Evolutionary conservation across 2,888 invertebrate species (phyloP).

Genomic region (Agrochola litura): DNA sequence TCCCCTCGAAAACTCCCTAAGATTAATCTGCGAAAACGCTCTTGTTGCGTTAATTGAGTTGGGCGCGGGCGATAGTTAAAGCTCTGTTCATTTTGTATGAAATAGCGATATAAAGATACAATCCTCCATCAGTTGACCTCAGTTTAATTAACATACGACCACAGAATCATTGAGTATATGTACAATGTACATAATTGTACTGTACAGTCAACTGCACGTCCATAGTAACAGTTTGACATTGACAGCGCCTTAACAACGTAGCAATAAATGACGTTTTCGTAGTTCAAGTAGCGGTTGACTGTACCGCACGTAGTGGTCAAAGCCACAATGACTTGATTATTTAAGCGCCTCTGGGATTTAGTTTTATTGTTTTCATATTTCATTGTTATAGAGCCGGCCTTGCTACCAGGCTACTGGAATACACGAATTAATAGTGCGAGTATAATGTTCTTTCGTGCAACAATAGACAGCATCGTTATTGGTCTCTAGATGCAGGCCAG

Average conservation of each 20-base stretch:
- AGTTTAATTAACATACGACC: slow-evolving; percentile 53
- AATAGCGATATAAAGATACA: slow-evolving; percentile 19
- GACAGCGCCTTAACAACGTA: not conserved
- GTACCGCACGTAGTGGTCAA: slow-evolving; percentile 37
- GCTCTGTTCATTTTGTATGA: slow-evolving; percentile 22
- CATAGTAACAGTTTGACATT: not conserved
- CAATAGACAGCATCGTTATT: slow-evolving; percentile 26
- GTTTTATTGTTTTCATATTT: slow-evolving; percentile 67
- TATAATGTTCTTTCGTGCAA: slow-evolving; percentile 7
- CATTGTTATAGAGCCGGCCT: slow-evolving; percentile 60
- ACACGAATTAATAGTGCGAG: slow-evolving; percentile 13
- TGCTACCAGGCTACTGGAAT: slow-evolving; percentile 34
- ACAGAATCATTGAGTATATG: slow-evolving; percentile 22
- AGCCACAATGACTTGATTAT: slow-evolving; percentile 54
- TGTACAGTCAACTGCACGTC: not conserved
- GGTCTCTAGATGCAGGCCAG: slow-evolving; percentile 7
- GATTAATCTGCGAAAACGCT: slow-evolving; percentile 36
- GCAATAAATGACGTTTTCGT: slow-evolving; percentile 8
- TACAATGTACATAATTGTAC: not conserved
- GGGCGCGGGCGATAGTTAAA: not conserved
- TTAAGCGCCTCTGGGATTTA: slow-evolving; percentile 56
- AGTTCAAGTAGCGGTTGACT: not conserved
- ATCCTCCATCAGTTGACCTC: slow-evolving; percentile 49
- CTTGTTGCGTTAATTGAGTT: slow-evolving; percentile 7
- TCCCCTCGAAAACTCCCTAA: not conserved